These are phyloP conservation scores for Subacronicta megacephala DNA, from an alignment of 2,888 invertebrate species.

Conservation along the genomic window DNA sequence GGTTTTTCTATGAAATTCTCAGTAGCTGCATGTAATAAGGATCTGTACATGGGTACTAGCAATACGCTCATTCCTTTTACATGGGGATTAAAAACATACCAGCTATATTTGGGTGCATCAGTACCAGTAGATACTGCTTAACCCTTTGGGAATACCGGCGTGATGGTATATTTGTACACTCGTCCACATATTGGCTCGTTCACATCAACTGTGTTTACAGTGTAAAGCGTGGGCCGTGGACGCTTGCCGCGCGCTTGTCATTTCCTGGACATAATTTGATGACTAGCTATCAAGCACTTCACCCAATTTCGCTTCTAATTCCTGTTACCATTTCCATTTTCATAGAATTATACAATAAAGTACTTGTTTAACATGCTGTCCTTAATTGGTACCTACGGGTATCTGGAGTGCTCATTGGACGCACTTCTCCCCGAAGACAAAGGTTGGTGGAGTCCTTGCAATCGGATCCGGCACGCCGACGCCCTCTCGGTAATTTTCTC, in stretches of 20 bases:
- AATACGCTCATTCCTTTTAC: no score
- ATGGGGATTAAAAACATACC: no score
- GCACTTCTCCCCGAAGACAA: slow-evolving; percentile 85
- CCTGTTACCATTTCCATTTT: slow-evolving; percentile 34
- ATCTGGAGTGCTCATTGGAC: slow-evolving; percentile 83
- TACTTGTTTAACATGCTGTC: slow-evolving; percentile 73
- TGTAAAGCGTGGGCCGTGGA: slow-evolving; percentile 25
- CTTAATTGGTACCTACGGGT: slow-evolving; percentile 80
- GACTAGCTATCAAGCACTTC: slow-evolving; percentile 20
- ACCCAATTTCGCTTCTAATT: slow-evolving; percentile 29
- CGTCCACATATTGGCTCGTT: slow-evolving; percentile 23
- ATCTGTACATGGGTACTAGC: no score
- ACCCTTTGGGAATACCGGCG: not conserved
- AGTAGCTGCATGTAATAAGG: no score
- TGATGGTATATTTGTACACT: slow-evolving; percentile 1
- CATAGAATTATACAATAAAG: slow-evolving; percentile 65
- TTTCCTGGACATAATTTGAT: slow-evolving; percentile 48
- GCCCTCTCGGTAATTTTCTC: slow-evolving; percentile 88
- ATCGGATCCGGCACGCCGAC: slow-evolving; percentile 84
- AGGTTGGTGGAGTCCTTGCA: slow-evolving; percentile 85
- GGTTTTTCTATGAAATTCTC: no score
- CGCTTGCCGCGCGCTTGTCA: slow-evolving; percentile 24
- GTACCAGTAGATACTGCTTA: not conserved
- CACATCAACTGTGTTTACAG: slow-evolving; percentile 28
- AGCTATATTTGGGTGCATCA: no score